Evolutionary conservation across 2,113 vertebrate species (phyloP).

Genomic region (Sphaerodactylus townsendi): DNA sequence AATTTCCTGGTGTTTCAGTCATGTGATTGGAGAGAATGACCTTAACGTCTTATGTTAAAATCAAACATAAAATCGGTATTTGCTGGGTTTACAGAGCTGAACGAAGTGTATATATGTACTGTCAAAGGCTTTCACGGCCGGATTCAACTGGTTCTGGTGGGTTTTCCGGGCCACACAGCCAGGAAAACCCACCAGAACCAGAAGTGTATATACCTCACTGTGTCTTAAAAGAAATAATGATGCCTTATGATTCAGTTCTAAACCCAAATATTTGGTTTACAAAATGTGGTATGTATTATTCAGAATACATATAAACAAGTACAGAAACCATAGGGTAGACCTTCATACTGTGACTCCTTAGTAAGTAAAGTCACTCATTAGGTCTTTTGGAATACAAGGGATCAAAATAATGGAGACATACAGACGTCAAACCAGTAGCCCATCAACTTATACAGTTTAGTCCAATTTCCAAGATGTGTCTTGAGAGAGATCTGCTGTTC

Average conservation of each 20-base stretch:
- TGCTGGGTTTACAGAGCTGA: neutral
- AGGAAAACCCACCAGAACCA: too few species aligned
- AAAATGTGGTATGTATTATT: neutral
- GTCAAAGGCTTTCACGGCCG: too few species aligned
- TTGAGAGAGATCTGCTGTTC: too few species aligned
- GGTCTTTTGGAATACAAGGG: neutral
- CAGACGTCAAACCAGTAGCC: neutral
- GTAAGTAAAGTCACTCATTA: neutral
- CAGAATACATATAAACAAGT: neutral
- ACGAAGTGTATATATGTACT: neutral
- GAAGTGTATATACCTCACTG: neutral
- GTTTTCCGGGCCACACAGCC: too few species aligned
- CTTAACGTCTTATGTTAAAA: neutral
- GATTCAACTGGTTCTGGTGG: too few species aligned
- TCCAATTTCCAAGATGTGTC: neutral
- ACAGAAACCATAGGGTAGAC: neutral
- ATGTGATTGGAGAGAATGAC: too few species aligned
- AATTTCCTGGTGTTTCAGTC: neutral
- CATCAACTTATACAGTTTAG: neutral
- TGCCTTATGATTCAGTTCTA: neutral
- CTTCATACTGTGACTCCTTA: neutral
- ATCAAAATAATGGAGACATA: neutral
- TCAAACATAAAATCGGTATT: neutral
- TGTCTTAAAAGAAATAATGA: neutral
- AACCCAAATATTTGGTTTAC: neutral